Evolutionary conservation across 2,113 vertebrate genomes (phyloP).

Genomic region (Solenodon paradoxus): DNA sequence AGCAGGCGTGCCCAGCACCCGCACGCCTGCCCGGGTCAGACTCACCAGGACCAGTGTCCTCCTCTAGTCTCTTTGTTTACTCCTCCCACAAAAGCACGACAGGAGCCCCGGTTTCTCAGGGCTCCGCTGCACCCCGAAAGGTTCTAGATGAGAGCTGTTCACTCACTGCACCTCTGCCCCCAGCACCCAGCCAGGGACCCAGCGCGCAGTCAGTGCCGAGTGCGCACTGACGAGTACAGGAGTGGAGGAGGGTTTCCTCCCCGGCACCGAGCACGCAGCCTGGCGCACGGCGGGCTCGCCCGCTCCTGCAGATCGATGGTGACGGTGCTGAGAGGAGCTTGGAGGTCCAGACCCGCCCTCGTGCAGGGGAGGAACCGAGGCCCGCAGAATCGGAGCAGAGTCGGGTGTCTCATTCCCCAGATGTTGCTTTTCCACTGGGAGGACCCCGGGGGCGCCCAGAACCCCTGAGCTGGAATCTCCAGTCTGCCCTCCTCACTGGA

Average conservation of each 20-base stretch:
- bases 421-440: accelerated
- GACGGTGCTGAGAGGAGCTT: accelerated
- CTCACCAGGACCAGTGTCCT: too few species aligned
- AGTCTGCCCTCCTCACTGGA: neutral
- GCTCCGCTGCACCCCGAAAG: neutral
- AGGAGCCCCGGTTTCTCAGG: neutral
- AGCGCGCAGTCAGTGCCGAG: accelerated
- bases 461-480: accelerated
- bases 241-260: neutral
- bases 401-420: neutral
- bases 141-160: neutral
- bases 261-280: neutral
- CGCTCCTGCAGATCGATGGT: accelerated
- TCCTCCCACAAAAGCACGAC: neutral
- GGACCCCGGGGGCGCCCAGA: neutral
- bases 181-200: neutral
- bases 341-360: neutral
- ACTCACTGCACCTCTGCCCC: too few species aligned
- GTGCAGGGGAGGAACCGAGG: neutral
- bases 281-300: accelerated
- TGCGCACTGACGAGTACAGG: accelerated
- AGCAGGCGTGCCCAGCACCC: too few species aligned
- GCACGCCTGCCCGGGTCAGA: too few species aligned
- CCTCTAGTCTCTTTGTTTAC: neutral
- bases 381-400: accelerated